Percentiles rank a stretch among this genome's conserved stretches.
Conservation (phyloP, 2,113 vertebrate genomes). For the Hemiscyllium ocellatum region DNA sequence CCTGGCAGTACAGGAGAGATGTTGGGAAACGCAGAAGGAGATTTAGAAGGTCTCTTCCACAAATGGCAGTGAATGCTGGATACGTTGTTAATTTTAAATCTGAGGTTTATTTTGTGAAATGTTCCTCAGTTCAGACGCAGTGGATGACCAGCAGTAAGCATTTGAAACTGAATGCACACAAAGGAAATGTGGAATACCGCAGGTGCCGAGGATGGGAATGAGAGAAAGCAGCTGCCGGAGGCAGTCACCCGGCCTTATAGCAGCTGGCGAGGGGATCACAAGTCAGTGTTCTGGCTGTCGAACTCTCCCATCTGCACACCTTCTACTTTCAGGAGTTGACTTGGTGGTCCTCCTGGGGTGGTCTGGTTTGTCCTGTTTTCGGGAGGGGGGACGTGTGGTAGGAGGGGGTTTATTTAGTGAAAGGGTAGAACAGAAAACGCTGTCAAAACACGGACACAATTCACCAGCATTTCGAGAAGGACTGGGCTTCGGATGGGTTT, state of each 20-base stretch:
- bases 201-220: background rate
- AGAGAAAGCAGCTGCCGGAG: background rate
- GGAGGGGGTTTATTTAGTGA: background rate
- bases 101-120: too few relatives aligned
- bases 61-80: too few relatives aligned
- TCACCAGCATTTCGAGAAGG: background rate
- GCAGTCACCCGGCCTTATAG: background rate
- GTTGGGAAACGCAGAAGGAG: too few relatives aligned
- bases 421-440: background rate
- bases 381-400: too few relatives aligned
- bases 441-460: background rate
- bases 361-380: background rate
- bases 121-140: background rate
- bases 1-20: too few relatives aligned
- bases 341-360: background rate
- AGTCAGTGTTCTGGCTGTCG: background rate
- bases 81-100: too few relatives aligned
- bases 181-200: background rate
- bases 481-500: background rate
- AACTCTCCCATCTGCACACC: background rate
- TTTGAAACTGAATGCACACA: background rate
- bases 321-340: background rate
- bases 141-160: background rate
- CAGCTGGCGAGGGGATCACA: background rate
- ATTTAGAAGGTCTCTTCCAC: too few relatives aligned